These are phyloP conservation scores for Apis mellifera DNA, from an alignment of 1,140 invertebrate species.

Conservation along the genomic window DNA sequence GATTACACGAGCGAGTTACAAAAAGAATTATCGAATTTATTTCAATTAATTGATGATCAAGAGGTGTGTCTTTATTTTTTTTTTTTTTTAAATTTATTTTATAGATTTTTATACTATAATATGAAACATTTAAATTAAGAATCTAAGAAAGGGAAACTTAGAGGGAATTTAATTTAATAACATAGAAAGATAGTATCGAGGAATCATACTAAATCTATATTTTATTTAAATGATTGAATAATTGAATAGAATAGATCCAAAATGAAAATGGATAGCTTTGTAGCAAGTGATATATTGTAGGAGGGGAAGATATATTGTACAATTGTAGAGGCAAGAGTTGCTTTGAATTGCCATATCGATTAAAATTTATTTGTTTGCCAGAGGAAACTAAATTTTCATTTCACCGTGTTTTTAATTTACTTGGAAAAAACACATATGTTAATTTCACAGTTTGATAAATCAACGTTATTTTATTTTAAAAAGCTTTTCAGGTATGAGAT, in stretches of 20 bases:
- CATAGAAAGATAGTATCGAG: too few relatives aligned
- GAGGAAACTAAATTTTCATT: constrained; percentile 4
- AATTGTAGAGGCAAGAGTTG: background rate
- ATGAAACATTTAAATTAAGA: too few relatives aligned
- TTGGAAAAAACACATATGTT: background rate
- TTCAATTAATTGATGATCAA: too few relatives aligned
- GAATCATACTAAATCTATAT: background rate
- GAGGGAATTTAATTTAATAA: too few relatives aligned
- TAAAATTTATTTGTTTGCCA: constrained; percentile 5
- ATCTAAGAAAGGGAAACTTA: too few relatives aligned
- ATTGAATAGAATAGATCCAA: background rate
- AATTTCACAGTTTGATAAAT: background rate
- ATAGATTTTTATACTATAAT: too few relatives aligned
- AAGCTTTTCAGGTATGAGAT: background rate
- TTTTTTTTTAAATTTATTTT: too few relatives aligned
- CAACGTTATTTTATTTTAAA: background rate
- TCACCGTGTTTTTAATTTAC: background rate
- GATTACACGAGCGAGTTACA: too few relatives aligned
- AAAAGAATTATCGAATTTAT: too few relatives aligned
- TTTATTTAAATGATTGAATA: background rate
- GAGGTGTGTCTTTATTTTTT: too few relatives aligned
- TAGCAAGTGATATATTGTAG: too few relatives aligned
- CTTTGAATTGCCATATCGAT: background rate
- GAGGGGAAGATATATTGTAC: too few relatives aligned
- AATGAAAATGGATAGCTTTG: background rate